Percentiles rank a stretch among this genome's conserved stretches.
phyloP scores from a whole-genome alignment of 2,113 vertebrate genomes.

The Girardinichthys multiradiatus region DNA sequence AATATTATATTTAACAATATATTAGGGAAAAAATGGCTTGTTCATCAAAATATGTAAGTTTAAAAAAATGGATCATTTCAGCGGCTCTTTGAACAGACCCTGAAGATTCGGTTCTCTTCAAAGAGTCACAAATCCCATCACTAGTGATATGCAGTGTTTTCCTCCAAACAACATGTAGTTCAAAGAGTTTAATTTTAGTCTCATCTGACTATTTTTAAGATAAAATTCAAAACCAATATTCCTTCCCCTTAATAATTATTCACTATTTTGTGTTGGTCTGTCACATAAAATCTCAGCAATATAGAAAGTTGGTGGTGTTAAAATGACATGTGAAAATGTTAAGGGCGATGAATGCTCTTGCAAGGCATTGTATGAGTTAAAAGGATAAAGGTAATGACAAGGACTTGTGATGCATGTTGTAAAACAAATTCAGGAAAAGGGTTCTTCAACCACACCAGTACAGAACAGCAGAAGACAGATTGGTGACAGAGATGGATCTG shows the following conservation, averaged over 20 bases:
- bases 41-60: too few relatives aligned
- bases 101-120: too few relatives aligned
- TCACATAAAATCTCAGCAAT: not conserved
- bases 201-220: too few relatives aligned
- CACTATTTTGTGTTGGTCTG: not conserved
- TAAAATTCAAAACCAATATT: not conserved
- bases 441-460: conserved; percentile 1
- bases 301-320: not conserved
- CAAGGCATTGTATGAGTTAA: not conserved
- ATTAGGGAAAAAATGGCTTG: too few relatives aligned
- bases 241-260: not conserved
- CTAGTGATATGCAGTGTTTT: too few relatives aligned
- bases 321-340: not conserved
- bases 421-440: conserved; percentile 11
- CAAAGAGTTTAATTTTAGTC: too few relatives aligned
- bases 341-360: not conserved
- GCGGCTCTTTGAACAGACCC: too few relatives aligned
- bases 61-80: too few relatives aligned
- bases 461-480: conserved; percentile 57
- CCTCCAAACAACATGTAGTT: too few relatives aligned
- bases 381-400: not conserved
- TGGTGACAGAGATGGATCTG: conserved; percentile 76
- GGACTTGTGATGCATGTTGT: fast-evolving
- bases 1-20: too few relatives aligned
- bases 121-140: too few relatives aligned